These are phyloP conservation scores for Geopemphigus sp. DNA, from an alignment of 1,140 invertebrate genomes.

Conservation along the genomic window DNA sequence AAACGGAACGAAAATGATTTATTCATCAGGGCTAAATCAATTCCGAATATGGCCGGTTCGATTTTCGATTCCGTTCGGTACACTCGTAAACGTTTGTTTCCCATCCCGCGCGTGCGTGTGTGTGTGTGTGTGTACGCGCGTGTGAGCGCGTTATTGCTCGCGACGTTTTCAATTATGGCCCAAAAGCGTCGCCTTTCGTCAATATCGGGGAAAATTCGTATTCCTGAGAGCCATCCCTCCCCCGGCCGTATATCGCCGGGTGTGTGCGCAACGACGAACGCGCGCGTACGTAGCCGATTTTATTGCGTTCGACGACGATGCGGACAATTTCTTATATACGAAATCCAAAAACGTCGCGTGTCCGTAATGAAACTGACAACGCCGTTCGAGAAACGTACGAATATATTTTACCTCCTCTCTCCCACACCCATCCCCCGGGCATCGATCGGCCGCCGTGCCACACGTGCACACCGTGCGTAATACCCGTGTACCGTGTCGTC, in stretches of 20 bases:
- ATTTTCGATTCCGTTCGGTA: not conserved
- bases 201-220: not conserved
- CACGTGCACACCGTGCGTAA: too few species aligned
- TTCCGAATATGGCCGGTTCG: not conserved
- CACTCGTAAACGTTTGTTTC: not conserved
- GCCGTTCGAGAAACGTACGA: too few species aligned
- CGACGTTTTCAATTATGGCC: not conserved
- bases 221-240: too few species aligned
- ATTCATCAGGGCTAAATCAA: not conserved
- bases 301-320: not conserved
- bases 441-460: too few species aligned
- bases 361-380: too few species aligned
- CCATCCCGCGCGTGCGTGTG: not conserved
- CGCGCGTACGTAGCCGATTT: too few species aligned
- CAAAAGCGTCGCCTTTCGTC: not conserved
- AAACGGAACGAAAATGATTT: not conserved
- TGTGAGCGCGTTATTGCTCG: not conserved
- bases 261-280: not conserved
- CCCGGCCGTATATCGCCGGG: not conserved
- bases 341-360: not conserved
- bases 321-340: not conserved
- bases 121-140: not conserved
- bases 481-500: too few species aligned
- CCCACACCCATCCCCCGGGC: too few species aligned
- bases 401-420: too few species aligned